phyloP scores from a whole-genome alignment of 2,888 invertebrate genomes.

The Lasioglossum calceatum region DNA sequence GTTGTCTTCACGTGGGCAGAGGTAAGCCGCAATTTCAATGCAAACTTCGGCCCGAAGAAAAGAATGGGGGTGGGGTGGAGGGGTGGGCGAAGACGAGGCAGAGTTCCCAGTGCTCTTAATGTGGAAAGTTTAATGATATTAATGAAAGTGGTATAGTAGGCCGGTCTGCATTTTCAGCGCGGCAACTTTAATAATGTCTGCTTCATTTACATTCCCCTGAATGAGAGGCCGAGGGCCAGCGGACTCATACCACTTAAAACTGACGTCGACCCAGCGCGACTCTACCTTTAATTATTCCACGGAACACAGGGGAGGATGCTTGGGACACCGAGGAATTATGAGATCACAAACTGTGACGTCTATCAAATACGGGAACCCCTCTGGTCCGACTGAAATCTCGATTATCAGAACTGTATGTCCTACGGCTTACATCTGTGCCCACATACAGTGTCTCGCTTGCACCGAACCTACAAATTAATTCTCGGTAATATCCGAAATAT shows the following conservation, averaged over 20 bases:
- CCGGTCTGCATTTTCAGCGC: slow-evolving; percentile 64
- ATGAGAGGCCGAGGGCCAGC: slow-evolving; percentile 44
- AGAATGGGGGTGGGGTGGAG: slow-evolving; percentile 28
- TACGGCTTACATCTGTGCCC: not conserved
- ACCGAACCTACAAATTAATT: not conserved
- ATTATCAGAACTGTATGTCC: slow-evolving; percentile 9
- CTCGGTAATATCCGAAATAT: not conserved
- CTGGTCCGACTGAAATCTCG: slow-evolving; percentile 3
- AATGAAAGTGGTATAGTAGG: slow-evolving; percentile 70
- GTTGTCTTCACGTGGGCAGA: slow-evolving; percentile 18
- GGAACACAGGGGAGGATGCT: slow-evolving; percentile 12
- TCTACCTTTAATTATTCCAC: slow-evolving; percentile 62
- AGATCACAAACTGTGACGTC: slow-evolving; percentile 9
- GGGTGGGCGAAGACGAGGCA: slow-evolving; percentile 21
- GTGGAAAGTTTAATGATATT: slow-evolving; percentile 74
- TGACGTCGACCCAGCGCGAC: slow-evolving; percentile 21
- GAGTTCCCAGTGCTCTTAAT: slow-evolving; percentile 54
- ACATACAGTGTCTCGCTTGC: not conserved
- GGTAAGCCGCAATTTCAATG: slow-evolving; percentile 58
- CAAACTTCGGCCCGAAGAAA: slow-evolving; percentile 55
- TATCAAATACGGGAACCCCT: not conserved
- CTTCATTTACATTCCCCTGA: slow-evolving; percentile 72
- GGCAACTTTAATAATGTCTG: slow-evolving; percentile 70
- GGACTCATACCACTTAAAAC: slow-evolving; percentile 49
- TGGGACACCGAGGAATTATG: slow-evolving; percentile 41